These are phyloP conservation scores for Listronotus bonariensis DNA, from an alignment of 1,140 invertebrate genomes.

Conservation along the genomic window DNA sequence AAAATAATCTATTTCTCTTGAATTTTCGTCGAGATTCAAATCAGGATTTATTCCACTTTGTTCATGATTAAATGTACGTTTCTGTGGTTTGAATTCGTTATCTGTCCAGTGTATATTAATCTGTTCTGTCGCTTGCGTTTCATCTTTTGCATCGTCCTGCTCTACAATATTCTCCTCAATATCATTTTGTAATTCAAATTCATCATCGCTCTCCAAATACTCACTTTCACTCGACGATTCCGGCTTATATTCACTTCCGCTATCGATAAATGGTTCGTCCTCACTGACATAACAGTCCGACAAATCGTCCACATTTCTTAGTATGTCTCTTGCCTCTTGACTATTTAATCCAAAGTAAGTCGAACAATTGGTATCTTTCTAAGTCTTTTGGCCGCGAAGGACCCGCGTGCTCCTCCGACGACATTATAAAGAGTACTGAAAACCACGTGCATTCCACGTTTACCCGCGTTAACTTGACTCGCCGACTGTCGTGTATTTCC, in stretches of 20 bases:
- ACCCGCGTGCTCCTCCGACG: background rate
- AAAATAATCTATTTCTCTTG: too few species aligned
- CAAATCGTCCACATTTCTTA: background rate
- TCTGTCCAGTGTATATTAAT: background rate
- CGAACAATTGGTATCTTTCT: background rate
- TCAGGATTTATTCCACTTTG: background rate
- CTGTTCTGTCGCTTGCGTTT: background rate
- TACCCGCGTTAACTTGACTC: background rate
- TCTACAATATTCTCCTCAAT: background rate
- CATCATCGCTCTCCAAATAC: background rate
- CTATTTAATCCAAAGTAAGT: background rate
- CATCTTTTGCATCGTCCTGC: background rate
- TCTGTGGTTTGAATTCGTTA: background rate
- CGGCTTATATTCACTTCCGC: background rate
- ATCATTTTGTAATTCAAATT: background rate
- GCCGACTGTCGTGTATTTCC: background rate
- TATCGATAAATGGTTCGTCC: background rate
- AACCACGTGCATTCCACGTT: background rate
- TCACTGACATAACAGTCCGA: background rate
- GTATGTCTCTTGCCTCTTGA: background rate
- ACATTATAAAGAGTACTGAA: background rate
- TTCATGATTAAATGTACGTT: background rate
- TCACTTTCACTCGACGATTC: background rate
- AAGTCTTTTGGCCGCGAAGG: background rate
- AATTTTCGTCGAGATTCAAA: background rate